phyloP scores from a whole-genome alignment of 2,113 vertebrate species.

The Zapus hudsonius region DNA sequence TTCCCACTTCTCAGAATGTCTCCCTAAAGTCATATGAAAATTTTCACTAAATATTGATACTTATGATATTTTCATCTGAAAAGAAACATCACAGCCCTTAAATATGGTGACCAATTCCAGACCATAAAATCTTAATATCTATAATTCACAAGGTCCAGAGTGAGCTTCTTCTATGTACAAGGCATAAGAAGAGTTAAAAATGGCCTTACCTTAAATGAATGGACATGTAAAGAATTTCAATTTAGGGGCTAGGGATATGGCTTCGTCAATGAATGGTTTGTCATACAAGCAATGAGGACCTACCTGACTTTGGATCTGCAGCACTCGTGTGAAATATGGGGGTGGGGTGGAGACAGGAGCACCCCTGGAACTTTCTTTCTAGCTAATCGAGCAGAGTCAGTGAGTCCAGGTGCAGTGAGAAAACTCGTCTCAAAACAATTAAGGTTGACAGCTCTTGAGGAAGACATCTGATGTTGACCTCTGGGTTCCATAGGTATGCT shows the following conservation, averaged over 20 bases:
- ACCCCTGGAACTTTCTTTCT: no score
- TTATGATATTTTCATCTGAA: not conserved
- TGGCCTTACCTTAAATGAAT: not conserved
- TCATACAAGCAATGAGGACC: no score
- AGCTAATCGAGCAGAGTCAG: no score
- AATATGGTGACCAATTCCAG: not conserved
- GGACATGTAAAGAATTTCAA: not conserved
- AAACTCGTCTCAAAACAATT: no score
- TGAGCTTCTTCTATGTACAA: not conserved
- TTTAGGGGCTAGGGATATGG: no score
- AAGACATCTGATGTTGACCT: no score
- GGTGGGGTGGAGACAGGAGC: no score
- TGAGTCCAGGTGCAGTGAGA: no score
- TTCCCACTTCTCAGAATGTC: not conserved
- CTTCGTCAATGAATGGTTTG: not conserved
- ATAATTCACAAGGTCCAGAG: not conserved
- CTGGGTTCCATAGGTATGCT: no score
- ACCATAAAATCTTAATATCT: not conserved
- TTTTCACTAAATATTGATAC: constrained; percentile 9
- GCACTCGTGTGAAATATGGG: no score
- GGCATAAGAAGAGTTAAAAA: not conserved
- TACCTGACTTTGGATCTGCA: no score
- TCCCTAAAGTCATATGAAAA: constrained; percentile 20
- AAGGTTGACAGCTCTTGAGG: no score
- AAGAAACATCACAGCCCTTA: not conserved